These are phyloP conservation scores for Phoxinus phoxinus DNA, from an alignment of 2,113 vertebrate genomes.

Conservation along the genomic window DNA sequence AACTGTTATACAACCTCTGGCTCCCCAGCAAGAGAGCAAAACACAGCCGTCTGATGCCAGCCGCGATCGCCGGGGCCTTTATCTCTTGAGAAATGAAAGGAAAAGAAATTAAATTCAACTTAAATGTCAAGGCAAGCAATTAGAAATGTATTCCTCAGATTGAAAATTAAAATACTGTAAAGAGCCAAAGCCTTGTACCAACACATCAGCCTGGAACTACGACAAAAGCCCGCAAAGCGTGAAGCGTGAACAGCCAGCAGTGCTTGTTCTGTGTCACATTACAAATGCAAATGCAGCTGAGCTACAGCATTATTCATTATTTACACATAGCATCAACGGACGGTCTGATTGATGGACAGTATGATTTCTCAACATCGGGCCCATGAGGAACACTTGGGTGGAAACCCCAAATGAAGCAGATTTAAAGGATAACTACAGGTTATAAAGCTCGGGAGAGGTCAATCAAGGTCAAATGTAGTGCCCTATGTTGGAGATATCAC, in stretches of 20 bases:
- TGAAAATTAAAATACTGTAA: slow-evolving; percentile 52
- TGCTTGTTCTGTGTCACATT: slow-evolving; percentile 49
- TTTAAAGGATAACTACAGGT: slow-evolving; percentile 22
- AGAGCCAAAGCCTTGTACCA: slow-evolving; percentile 30
- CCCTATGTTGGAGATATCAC: slow-evolving; percentile 32
- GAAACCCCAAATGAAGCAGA: slow-evolving; percentile 19
- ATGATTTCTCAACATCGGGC: slow-evolving; percentile 16
- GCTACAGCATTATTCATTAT: slow-evolving; percentile 47
- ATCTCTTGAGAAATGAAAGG: slow-evolving; percentile 32
- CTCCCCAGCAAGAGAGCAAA: slow-evolving; percentile 34
- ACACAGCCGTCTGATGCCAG: slow-evolving; percentile 30
- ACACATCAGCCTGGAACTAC: slow-evolving; percentile 40
- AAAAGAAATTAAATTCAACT: slow-evolving; percentile 24
- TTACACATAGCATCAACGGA: slow-evolving; percentile 31
- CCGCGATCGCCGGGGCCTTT: neutral
- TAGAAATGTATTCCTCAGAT: slow-evolving; percentile 30
- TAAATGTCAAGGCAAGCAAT: slow-evolving; percentile 42
- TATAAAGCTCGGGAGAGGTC: slow-evolving; percentile 25
- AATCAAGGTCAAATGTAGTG: slow-evolving; percentile 49
- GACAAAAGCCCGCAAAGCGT: slow-evolving; percentile 43
- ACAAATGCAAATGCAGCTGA: slow-evolving; percentile 47
- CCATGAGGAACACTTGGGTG: neutral
- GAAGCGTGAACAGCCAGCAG: slow-evolving; percentile 43
- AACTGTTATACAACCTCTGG: slow-evolving; percentile 32
- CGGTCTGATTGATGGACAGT: slow-evolving; percentile 31